Base-by-base conservation (phyloP, 2,797 vertebrate species). In the Diplodus sargus region DNA sequence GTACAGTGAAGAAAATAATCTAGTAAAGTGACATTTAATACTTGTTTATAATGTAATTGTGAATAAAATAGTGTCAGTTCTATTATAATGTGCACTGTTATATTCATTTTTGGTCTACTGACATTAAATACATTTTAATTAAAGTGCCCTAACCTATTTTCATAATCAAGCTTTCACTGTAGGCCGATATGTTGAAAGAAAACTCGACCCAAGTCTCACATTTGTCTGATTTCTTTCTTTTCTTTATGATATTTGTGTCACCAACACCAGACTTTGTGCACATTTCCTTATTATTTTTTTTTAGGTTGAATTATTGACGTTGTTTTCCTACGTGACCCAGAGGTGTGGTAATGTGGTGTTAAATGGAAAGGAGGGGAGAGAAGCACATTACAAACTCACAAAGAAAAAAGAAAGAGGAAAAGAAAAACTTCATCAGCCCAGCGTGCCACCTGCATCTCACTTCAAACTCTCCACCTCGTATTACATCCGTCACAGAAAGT, bases 401-500 rank as follows among this genome's bases (percentile, higher is more conserved):
- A 34, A 34, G 34, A 34, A 34, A 34, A 34, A 9, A 28, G 28
- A 28, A 28, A 28, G 28, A 28, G 28, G 28, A 34, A 34, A 7
- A 34, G 4, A 66, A 75, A 88, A 88, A 67, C 85, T 69, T 48
- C 81, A 74, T 70, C 80, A 86, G 65, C 80, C 82, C 82, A 39
- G 67, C 48, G 80, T 70, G 74, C 87, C 92, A 90, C 83, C 91
- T 92, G 91, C 85, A 65, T 81, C 81, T 86, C 83, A 66, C 84
- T 78, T 59, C 60, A 58, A 75, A 68, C 77, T 74, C 76, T 60
- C 59, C 58, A 57, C 79, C 85, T 87, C 81, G 22, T 59, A 63
- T 82, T 81, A 84, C 70, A 89, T 89, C 89, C 70, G 84, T 87
- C 88, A 85, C 85, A 81, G 45, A 81, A 64, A 73, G 84, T 72